These are phyloP conservation scores for Pteruthius melanotis DNA, from an alignment of 2,113 vertebrate species.

Conservation along the genomic window DNA sequence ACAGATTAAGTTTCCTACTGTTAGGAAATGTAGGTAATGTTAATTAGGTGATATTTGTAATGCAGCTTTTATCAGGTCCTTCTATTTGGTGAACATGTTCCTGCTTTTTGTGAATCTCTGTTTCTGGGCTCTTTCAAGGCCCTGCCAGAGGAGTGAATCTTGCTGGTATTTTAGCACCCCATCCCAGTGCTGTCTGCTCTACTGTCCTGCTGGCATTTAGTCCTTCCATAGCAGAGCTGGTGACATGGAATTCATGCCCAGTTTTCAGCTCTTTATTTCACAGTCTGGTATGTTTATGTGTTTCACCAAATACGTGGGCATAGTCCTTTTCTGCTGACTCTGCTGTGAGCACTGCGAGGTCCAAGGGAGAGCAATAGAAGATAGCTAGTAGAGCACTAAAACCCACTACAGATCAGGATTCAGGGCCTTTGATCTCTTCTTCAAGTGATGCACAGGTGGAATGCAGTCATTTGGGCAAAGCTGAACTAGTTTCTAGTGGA, in stretches of 20 bases:
- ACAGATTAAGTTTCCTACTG: neutral
- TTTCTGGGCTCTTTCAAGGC: neutral
- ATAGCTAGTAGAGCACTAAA: neutral
- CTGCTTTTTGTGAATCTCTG: neutral
- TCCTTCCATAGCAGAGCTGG: neutral
- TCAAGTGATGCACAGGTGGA: neutral
- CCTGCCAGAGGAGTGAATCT: neutral
- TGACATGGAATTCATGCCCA: neutral
- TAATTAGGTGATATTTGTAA: constrained; percentile 40
- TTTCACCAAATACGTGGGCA: neutral
- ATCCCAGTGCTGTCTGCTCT: neutral
- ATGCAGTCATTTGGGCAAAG: neutral
- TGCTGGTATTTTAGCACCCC: neutral
- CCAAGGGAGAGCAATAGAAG: neutral
- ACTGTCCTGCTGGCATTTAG: neutral
- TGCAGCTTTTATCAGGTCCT: neutral
- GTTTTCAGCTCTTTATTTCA: neutral
- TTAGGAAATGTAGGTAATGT: constrained; percentile 23
- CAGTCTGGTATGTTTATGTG: neutral
- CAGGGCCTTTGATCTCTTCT: neutral
- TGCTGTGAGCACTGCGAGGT: neutral
- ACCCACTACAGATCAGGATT: neutral
- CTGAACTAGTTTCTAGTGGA: neutral
- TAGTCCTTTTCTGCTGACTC: neutral
- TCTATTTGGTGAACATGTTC: neutral